Conservation (phyloP, 1,140 invertebrate genomes). For the Drosophila willistoni region DNA sequence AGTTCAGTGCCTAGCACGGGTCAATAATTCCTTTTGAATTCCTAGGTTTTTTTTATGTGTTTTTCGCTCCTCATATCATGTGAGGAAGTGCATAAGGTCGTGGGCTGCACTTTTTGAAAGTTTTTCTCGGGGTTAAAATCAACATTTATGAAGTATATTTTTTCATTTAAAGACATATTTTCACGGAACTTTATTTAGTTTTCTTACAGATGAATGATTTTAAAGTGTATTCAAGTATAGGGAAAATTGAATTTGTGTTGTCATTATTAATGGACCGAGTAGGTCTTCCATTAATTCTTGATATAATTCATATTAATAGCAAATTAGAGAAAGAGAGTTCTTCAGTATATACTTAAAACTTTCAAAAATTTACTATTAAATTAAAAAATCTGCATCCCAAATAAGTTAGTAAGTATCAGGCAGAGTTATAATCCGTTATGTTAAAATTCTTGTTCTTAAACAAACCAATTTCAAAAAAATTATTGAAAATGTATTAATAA, state of each 20-base stretch:
- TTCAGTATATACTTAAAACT: too few species aligned
- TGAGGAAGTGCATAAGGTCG: slow-evolving; percentile 45
- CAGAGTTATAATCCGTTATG: too few species aligned
- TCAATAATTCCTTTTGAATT: slow-evolving; percentile 43
- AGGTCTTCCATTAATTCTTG: background rate
- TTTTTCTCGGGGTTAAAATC: background rate
- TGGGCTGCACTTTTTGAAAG: slow-evolving; percentile 21
- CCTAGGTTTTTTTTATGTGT: slow-evolving; percentile 35
- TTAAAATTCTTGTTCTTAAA: too few species aligned
- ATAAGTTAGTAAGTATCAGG: too few species aligned
- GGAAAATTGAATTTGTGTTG: background rate
- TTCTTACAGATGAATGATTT: slow-evolving; percentile 1
- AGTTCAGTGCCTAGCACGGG: slow-evolving; percentile 53
- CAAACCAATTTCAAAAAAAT: too few species aligned
- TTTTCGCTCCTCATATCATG: slow-evolving; percentile 2
- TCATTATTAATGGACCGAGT: background rate
- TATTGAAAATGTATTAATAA: too few species aligned
- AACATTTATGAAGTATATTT: background rate
- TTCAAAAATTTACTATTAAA: too few species aligned
- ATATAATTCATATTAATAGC: background rate
- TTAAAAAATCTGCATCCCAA: too few species aligned
- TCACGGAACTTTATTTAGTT: background rate
- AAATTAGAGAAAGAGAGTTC: too few species aligned
- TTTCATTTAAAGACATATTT: background rate
- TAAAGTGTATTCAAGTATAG: background rate